Evolutionary conservation across 2,888 invertebrate genomes (phyloP).

Genomic region (Ariolimax columbianus): DNA sequence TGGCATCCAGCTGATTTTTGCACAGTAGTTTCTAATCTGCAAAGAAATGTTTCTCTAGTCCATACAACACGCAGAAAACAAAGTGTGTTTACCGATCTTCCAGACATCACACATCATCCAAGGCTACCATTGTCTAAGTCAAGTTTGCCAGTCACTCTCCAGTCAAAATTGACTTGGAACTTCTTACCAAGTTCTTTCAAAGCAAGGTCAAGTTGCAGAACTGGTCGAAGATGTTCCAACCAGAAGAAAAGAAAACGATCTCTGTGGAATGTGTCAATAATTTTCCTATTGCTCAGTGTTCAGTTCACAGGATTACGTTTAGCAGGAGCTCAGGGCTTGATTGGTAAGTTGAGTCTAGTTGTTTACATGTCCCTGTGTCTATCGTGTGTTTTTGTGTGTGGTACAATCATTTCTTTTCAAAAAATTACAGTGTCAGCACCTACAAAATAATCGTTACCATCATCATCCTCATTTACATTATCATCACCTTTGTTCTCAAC

Average conservation of each 20-base stretch:
- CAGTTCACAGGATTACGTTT: background rate
- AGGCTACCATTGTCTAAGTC: background rate
- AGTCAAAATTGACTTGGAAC: background rate
- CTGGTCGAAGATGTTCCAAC: background rate
- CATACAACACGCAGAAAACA: background rate
- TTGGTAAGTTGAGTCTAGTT: background rate
- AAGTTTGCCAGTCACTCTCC: background rate
- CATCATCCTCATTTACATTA: background rate
- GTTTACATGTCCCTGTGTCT: background rate
- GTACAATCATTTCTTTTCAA: no score
- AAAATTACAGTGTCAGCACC: background rate
- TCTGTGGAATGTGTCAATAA: background rate
- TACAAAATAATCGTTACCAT: background rate
- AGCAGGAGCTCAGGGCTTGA: background rate
- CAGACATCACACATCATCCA: background rate
- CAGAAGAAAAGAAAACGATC: background rate
- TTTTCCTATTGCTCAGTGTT: background rate
- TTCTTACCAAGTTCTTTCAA: background rate
- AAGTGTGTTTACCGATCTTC: no score
- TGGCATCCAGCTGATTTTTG: background rate
- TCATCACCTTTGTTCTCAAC: no score
- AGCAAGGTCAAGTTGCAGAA: background rate
- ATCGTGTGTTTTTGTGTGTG: no score
- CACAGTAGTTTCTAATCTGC: background rate
- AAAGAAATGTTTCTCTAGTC: background rate